Base-by-base conservation (phyloP, 2,113 vertebrate genomes). In the Nothoprocta perdicaria region DNA sequence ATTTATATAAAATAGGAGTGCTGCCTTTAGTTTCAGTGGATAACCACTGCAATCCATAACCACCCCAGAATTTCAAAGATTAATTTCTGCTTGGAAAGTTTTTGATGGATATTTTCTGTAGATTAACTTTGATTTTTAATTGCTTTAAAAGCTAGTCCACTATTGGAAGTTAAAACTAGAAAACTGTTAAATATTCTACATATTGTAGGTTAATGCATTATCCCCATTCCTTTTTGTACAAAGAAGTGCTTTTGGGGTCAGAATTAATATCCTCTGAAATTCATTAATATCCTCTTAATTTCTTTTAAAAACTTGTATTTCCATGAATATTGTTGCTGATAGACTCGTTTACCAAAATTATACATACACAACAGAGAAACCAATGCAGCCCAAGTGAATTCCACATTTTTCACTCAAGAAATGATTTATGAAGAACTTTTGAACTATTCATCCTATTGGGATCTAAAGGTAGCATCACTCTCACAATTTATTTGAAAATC, bases 401-500 rank as follows among this genome's bases (percentile, higher is more conserved):
- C 52, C 57, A 67, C 4, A 6, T 0, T 7, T 87, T 90, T 83
- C 83, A n/a, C 80, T 91, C 60, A 75, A 91, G 18, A 17, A 62
- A 41, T 57, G 24, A 84, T 89, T 92, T 93, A 55, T 87, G 73
- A 78, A 19, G 38, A 52, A 66, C 35, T 45, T 92, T 78, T 91
- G 69, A 94, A 53, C 69, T 92, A 27, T 31, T 84, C n/a, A 86
- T 78, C 87, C 48, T 73, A 22, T 35, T 62, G 31, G n/a, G 84
- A 62, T 24, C 52, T 57, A 77, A 91, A 86, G 65, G 80, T 81
- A 22, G 6, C 29, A 78, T 35, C 15, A 27, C 43, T 40, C 79
- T 80, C 74, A 73, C 62, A 83, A 84, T 65, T 91, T 81, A 58
- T 72, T 89, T 92, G 57, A 89, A 88, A 88, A 85, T 50, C 69